Evolutionary conservation across 2,888 invertebrate genomes (phyloP).

Genomic region (Hirtodrosophila trivittata): DNA sequence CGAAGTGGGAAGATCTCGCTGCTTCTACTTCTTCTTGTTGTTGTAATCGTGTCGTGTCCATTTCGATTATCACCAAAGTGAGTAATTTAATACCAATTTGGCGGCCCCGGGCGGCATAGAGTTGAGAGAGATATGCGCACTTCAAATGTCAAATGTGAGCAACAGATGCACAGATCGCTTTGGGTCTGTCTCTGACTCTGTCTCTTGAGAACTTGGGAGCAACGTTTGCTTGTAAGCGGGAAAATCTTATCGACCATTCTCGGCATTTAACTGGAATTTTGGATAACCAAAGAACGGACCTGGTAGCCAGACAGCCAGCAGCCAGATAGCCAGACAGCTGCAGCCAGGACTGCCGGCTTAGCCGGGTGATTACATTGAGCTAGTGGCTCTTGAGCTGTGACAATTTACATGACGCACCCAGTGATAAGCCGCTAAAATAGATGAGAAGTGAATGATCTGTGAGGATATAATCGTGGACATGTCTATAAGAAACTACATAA

Average conservation of each 20-base stretch:
- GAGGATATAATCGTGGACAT: no score
- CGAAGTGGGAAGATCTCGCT: constrained; percentile 7
- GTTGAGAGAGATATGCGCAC: constrained; percentile 76
- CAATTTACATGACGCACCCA: constrained; percentile 56
- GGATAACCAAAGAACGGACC: constrained; percentile 32
- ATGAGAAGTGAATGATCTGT: constrained; percentile 4
- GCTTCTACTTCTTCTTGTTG: constrained; percentile 44
- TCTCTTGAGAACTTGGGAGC: constrained; percentile 35
- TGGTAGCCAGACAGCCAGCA: constrained; percentile 26
- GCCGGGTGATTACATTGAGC: constrained; percentile 58
- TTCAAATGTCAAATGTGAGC: constrained; percentile 80
- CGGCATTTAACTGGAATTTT: constrained; percentile 70
- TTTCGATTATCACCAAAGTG: constrained; percentile 78
- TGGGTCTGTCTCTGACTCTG: constrained; percentile 5
- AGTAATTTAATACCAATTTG: constrained; percentile 81
- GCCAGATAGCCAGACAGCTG: constrained; percentile 22
- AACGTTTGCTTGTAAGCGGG: no score
- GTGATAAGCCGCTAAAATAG: constrained; percentile 43
- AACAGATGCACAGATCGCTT: constrained; percentile 59
- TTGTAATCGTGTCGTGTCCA: constrained; percentile 78
- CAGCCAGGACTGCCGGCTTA: constrained; percentile 13
- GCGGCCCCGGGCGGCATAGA: constrained; percentile 70
- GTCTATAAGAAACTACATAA: no score
- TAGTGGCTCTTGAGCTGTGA: constrained; percentile 60
- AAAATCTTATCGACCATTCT: constrained; percentile 64